phyloP scores from a whole-genome alignment of 35 echinoderm and acorn worm species.

The Chiridota heheva region DNA sequence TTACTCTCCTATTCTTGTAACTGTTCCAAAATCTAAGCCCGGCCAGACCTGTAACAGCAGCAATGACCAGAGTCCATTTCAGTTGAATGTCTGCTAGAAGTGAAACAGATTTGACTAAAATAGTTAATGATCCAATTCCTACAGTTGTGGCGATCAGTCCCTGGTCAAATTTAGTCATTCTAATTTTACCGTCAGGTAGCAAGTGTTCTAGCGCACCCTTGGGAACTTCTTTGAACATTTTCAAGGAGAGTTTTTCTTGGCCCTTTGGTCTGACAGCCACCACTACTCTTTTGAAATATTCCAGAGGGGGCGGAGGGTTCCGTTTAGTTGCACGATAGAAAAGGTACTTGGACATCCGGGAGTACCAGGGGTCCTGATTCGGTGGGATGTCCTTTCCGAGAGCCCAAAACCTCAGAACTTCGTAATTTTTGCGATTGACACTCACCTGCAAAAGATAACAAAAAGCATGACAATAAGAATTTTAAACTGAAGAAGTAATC shows the following conservation, averaged over 20 bases:
- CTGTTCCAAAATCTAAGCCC: conserved; percentile 86
- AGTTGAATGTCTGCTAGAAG: conserved; percentile 84
- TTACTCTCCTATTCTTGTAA: conserved; percentile 91
- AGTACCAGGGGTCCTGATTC: conserved; percentile 65
- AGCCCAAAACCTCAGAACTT: conserved; percentile 93
- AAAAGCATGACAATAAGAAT: not conserved
- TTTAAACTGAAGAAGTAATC: too few species aligned
- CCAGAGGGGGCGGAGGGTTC: conserved; percentile 62
- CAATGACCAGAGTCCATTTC: conserved; percentile 84
- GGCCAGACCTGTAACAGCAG: conserved; percentile 64
- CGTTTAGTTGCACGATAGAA: conserved; percentile 72
- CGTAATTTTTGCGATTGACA: conserved; percentile 87
- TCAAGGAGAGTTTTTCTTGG: conserved; percentile 77
- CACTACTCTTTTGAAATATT: conserved; percentile 86
- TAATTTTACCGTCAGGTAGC: conserved; percentile 90
- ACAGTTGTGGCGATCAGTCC: conserved; percentile 64
- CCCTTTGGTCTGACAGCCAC: conserved; percentile 91
- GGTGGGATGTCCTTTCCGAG: conserved; percentile 82
- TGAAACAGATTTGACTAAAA: conserved; percentile 80
- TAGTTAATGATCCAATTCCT: conserved; percentile 58
- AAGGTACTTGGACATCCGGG: conserved; percentile 18
- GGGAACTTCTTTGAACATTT: conserved; percentile 99
- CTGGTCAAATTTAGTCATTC: conserved; percentile 87
- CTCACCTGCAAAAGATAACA: conserved; percentile 63
- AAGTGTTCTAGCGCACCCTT: conserved; percentile 82